Evolutionary conservation across 2,888 invertebrate genomes (phyloP).

Genomic region (Troides helena): DNA sequence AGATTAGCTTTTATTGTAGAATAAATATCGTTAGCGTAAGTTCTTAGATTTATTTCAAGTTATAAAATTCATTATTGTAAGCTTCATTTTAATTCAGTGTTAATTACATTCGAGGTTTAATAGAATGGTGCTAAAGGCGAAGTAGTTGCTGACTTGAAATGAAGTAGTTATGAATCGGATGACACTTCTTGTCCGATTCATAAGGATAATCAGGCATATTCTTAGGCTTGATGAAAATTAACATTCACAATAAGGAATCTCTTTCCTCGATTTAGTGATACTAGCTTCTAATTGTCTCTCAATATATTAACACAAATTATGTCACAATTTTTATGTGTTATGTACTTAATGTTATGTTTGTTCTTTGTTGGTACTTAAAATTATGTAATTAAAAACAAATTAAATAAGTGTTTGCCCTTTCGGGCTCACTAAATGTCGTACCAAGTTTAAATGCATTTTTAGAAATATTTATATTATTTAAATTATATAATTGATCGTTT

Average conservation of each 20-base stretch:
- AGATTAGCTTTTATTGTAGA: constrained; percentile 58
- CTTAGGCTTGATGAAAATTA: constrained; percentile 47
- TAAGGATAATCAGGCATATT: constrained; percentile 48
- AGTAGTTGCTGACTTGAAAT: constrained; percentile 70
- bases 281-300: constrained; percentile 76
- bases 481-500: constrained; percentile 69
- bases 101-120: constrained; percentile 42
- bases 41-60: constrained; percentile 48
- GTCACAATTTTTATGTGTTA: constrained; percentile 74
- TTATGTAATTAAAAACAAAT: constrained; percentile 49
- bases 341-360: constrained; percentile 76
- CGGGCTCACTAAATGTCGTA: constrained; percentile 66
- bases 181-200: constrained; percentile 75
- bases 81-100: constrained; percentile 76
- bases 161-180: constrained; percentile 72
- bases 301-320: constrained; percentile 74
- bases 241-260: constrained; percentile 70
- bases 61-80: constrained; percentile 46
- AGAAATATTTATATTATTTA: constrained; percentile 77
- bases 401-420: constrained; percentile 47
- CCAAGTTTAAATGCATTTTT: constrained; percentile 78
- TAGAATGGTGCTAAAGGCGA: constrained; percentile 62
- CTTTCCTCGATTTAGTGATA: constrained; percentile 79
- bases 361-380: constrained; percentile 73
- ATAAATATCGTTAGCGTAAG: constrained; percentile 50